Base-by-base conservation (phyloP, 37 sponge, comb jelly and placozoan genomes). In the Halisarca cf. caerulea region DNA sequence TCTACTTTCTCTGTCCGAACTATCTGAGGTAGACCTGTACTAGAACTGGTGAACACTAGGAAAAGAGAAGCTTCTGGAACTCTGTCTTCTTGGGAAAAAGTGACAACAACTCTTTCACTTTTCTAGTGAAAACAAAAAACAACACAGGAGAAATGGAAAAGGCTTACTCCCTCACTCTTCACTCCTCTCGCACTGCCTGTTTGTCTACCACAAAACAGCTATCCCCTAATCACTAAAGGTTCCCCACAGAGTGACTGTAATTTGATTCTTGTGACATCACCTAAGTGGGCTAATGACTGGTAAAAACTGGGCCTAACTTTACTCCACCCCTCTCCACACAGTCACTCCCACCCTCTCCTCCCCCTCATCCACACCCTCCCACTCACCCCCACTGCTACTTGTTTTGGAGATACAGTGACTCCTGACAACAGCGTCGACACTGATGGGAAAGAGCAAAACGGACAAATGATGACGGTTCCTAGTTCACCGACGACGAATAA, bases 371-470 rank as follows among this genome's bases (percentile, higher is more conserved):
- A n/a, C n/a, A n/a, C 77, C 36, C 45, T 41, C 77, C 77, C 77
- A 74, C 77, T 74, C 77, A 74, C 77, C 77, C 36, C 77, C 15
- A 74, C 40, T 11, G 44, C 44, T n/a, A 74, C 77, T 21, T 74
- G 38, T 11, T 40, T 74, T 41, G 77, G 77, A 8, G 77, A 39
- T 23, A 74, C 36, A 6, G 45, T 74, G 0, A 74, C 77, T 74
- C 77, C 77, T 6, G 77, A 4, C 24, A 74, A 44, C 2, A 74
- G 25, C 24, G 77, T 4, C 0, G 77, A 74, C 77, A 74, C 77
- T 74, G 9, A 44, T 2, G 45, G 45, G 2, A 1, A 74, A 39
- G 36, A 74, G 24, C 21, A 74, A 1, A 18, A 39, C 3, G 1
- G 2, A 30, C 7, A 69, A 20, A 8, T 4, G 20, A 69, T 2